A percentile compares a stretch with the other conserved stretches of the same genome.
phyloP scores from a whole-genome alignment of 2,797 vertebrate species.

The Pithecia hirsuta region DNA sequence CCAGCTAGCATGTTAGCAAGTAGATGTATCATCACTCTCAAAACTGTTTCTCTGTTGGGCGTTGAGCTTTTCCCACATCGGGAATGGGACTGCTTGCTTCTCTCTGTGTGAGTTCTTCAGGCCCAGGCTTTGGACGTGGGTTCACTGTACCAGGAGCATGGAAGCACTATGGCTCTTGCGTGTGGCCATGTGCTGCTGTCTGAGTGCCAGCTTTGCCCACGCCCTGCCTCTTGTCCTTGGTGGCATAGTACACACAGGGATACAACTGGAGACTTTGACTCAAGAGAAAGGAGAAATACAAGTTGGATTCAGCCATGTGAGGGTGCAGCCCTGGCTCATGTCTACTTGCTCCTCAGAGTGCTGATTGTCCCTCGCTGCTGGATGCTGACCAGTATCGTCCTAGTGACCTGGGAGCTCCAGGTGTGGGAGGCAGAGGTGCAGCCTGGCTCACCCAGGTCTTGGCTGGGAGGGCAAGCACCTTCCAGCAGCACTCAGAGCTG shows the following conservation, averaged over 20 bases:
- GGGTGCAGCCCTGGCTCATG: neutral
- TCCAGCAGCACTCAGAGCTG: neutral
- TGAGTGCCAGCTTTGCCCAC: neutral
- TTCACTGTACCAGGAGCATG: neutral
- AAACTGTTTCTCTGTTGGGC: neutral
- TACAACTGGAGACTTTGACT: neutral
- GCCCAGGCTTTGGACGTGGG: neutral
- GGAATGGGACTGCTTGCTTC: neutral
- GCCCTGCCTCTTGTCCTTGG: neutral
- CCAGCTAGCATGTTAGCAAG: neutral
- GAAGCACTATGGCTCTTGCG: accelerated
- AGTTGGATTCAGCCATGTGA: neutral
- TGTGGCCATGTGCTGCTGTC: neutral
- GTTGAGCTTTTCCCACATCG: neutral
- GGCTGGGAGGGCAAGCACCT: neutral
- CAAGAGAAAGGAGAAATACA: neutral
- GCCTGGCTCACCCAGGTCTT: neutral
- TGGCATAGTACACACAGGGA: accelerated
- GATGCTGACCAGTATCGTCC: neutral
- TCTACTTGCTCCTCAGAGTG: neutral
- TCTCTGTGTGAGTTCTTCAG: neutral
- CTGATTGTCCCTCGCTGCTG: neutral
- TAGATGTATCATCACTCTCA: neutral
- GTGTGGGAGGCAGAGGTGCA: neutral
- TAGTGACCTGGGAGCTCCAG: neutral